Evolutionary conservation across 2,888 invertebrate genomes (phyloP), one percentile per base, ranked within the genome.

Genomic region (Allophyes oxyacanthae): DNA sequence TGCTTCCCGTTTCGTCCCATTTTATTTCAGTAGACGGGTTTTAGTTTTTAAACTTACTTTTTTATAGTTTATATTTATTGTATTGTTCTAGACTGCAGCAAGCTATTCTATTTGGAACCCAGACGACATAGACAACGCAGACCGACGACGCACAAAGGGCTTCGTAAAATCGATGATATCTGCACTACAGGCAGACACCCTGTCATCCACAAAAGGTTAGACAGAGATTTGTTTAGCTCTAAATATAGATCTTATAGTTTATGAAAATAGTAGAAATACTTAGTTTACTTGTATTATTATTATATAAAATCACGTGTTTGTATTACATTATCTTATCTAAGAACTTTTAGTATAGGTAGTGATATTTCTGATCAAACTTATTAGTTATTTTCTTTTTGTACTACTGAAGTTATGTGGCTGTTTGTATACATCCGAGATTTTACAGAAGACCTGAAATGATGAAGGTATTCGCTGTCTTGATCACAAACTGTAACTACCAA

Each of bases 131-230:
- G 20, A 20, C 2, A 20, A 20, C 20, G 20, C 4, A 20, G 4
- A 20, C 20, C 4, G 4, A 4, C 20, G 20, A 3, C 20, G 20
- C 20, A 20, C 20, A 4, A 20, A 4, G 64, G 49, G 57, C 62
- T 57, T 49, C 48, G 6, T 6, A 13, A 45, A 25, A 63, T 64
- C 58, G 36, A 64, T 64, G 36, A 64, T 64, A 48, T 25, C 26
- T 28, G 20, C 33, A 33, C 20, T n/a, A n/a, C n/a, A n/a, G n/a
- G n/a, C 28, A 26, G 30, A 30, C 36, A 14, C 40, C 32, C 14
- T 33, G 41, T 20, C 40, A 14, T 3, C 1, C 4, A 15, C 41
- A 50, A 40, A 4, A 20, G 43, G 56, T 48, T 45, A 36, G 14
- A 37, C 13, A 28, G 28, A 28, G 28, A 8, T 28, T 2, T 28